phyloP scores from a whole-genome alignment of 2,113 vertebrate genomes.

The Nothobranchius furzeri region DNA sequence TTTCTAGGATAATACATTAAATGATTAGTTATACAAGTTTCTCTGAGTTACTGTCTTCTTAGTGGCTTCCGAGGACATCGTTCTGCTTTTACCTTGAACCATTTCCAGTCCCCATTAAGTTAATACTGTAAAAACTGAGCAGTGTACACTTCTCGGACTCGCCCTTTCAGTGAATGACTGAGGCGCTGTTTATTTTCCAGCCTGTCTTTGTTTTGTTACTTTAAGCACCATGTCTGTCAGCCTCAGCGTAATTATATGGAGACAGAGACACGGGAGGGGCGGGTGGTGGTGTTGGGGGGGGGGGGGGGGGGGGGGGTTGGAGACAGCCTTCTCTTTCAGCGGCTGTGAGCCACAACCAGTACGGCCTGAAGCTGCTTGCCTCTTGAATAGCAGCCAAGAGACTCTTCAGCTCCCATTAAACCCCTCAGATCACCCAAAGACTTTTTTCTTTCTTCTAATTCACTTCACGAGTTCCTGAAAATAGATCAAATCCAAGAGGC shows the following conservation, averaged over 20 bases:
- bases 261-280: constrained; percentile 71
- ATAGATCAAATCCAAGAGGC: constrained; percentile 7
- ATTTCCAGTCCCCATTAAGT: constrained; percentile 34
- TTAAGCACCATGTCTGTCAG: constrained; percentile 83
- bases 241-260: constrained; percentile 82
- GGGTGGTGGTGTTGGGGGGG: no score
- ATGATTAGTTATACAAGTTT: no score
- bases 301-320: constrained; percentile 30
- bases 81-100: constrained; percentile 39
- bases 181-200: constrained; percentile 79
- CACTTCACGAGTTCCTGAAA: constrained; percentile 37
- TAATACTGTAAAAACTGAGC: constrained; percentile 49
- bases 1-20: no score
- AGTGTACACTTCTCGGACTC: constrained; percentile 44
- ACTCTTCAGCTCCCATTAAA: constrained; percentile 65
- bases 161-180: constrained; percentile 43
- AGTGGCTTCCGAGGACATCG: background rate
- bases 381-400: constrained; percentile 76
- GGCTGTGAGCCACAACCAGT: constrained; percentile 74
- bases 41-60: constrained; percentile 32
- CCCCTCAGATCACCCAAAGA: constrained; percentile 62
- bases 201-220: constrained; percentile 81
- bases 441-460: constrained; percentile 9
- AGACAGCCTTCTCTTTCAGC: constrained; percentile 79
- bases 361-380: constrained; percentile 70